Conservation (phyloP, 2,888 invertebrate species). For the Uloborus plumipes region DNA sequence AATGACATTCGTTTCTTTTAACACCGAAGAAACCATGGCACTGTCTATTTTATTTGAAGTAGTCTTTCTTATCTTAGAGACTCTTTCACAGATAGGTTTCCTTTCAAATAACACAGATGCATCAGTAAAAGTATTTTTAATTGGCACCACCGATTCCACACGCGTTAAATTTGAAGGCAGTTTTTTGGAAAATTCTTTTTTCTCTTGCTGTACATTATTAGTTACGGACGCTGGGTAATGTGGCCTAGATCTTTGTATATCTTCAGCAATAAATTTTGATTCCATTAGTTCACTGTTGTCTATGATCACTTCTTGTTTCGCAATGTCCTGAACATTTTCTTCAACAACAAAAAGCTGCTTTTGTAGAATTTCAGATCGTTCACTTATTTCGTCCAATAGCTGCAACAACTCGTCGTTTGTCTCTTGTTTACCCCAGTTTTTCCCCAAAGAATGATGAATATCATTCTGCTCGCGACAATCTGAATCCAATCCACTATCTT, state of each 20-base stretch:
- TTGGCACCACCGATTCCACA: constrained; percentile 1
- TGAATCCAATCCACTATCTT: constrained; percentile 63
- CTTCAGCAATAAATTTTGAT: not conserved
- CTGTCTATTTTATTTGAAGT: constrained; percentile 34
- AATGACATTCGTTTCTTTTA: constrained; percentile 67
- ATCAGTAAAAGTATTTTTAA: constrained; percentile 19
- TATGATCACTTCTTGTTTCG: not conserved
- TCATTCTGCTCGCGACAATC: constrained; percentile 57
- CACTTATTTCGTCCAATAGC: constrained; percentile 54
- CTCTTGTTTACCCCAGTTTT: constrained; percentile 26
- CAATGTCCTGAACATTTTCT: not conserved
- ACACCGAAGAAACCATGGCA: constrained; percentile 56
- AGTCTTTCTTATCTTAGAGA: constrained; percentile 4
- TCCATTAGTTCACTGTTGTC: not conserved
- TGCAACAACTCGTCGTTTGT: constrained; percentile 45
- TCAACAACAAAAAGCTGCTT: constrained; percentile 45
- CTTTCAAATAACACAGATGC: constrained; percentile 9
- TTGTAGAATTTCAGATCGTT: constrained; percentile 41
- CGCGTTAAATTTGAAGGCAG: not conserved
- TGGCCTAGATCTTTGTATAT: no score
- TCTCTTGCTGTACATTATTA: not conserved
- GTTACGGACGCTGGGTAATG: not conserved
- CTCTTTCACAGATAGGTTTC: constrained; percentile 23
- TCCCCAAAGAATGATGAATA: constrained; percentile 24
- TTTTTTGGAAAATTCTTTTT: not conserved